Conservation (phyloP, 2,797 vertebrate genomes). For the Naso thynnoides region DNA sequence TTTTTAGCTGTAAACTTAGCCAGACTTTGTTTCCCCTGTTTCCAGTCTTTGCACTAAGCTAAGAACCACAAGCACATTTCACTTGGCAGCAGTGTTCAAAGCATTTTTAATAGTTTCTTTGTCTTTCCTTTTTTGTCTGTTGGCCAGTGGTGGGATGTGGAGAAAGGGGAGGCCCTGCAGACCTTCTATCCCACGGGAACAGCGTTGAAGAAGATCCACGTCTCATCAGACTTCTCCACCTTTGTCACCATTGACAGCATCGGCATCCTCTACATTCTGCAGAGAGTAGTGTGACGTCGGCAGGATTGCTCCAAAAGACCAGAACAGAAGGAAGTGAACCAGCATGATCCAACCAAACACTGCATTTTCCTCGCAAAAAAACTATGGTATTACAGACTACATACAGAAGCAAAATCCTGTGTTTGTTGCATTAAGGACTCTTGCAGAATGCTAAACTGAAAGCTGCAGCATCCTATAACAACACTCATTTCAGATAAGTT, state of each 20-base stretch:
- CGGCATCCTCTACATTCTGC: slow-evolving; percentile 94
- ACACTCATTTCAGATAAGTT: not conserved
- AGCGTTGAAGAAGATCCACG: slow-evolving; percentile 91
- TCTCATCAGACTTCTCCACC: slow-evolving; percentile 90
- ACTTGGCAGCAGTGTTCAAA: not conserved
- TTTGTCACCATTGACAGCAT: slow-evolving; percentile 96
- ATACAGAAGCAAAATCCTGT: not conserved
- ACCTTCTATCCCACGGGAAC: slow-evolving; percentile 94
- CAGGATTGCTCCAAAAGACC: not conserved
- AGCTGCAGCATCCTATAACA: not conserved
- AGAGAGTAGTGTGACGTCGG: slow-evolving; percentile 78
- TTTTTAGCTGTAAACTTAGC: not conserved
- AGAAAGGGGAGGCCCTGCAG: slow-evolving; percentile 90
- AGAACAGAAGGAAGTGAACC: not conserved
- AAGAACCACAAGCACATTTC: not conserved
- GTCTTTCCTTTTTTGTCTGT: slow-evolving; percentile 21
- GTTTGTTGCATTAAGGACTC: not conserved
- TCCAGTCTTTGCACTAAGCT: not conserved
- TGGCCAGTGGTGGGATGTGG: slow-evolving; percentile 92
- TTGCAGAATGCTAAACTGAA: not conserved
- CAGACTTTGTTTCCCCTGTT: not conserved
- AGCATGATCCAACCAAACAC: not conserved
- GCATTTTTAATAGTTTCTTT: not conserved
- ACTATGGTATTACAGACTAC: not conserved
- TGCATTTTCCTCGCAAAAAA: not conserved